Percentiles rank a stretch among this genome's conserved stretches.
Conservation (phyloP, 2,113 vertebrate species). For the Stigmatopora argus region DNA sequence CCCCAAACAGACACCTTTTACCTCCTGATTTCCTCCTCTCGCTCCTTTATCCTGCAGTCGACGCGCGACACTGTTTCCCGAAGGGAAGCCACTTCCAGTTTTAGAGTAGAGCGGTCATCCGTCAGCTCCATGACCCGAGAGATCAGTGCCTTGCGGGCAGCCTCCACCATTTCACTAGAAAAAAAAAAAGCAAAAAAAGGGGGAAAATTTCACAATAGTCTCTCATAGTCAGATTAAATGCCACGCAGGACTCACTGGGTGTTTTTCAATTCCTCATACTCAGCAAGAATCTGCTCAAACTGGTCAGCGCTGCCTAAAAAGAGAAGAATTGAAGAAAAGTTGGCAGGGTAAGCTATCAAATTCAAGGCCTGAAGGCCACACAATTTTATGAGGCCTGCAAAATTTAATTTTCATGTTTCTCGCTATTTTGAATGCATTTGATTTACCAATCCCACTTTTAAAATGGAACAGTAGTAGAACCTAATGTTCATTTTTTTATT, state of each 20-base stretch:
- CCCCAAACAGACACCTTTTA: slow-evolving; percentile 14
- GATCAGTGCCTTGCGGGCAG: slow-evolving; percentile 70
- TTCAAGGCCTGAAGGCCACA: no score
- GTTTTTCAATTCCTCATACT: slow-evolving; percentile 74
- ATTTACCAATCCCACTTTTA: no score
- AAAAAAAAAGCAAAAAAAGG: neutral
- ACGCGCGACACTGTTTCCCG: slow-evolving; percentile 58
- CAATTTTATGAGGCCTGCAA: no score
- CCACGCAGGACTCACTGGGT: slow-evolving; percentile 63
- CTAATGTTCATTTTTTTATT: no score
- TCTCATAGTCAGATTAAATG: neutral
- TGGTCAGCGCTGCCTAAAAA: slow-evolving; percentile 59
- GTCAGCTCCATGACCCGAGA: slow-evolving; percentile 72
- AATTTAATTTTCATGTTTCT: no score
- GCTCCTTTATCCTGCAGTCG: slow-evolving; percentile 65
- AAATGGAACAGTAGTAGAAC: no score
- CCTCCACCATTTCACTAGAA: slow-evolving; percentile 61
- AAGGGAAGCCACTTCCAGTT: slow-evolving; percentile 60
- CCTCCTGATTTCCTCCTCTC: slow-evolving; percentile 72
- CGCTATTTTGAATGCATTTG: no score
- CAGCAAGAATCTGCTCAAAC: slow-evolving; percentile 70
- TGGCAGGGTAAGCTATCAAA: no score
- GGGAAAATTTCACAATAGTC: neutral
- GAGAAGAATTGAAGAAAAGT: neutral
- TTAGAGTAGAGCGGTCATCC: slow-evolving; percentile 66